Percentiles rank a stretch among this genome's conserved stretches.
Conservation (phyloP, 2,888 invertebrate genomes). For the Drosophila subsilvestris region DNA sequence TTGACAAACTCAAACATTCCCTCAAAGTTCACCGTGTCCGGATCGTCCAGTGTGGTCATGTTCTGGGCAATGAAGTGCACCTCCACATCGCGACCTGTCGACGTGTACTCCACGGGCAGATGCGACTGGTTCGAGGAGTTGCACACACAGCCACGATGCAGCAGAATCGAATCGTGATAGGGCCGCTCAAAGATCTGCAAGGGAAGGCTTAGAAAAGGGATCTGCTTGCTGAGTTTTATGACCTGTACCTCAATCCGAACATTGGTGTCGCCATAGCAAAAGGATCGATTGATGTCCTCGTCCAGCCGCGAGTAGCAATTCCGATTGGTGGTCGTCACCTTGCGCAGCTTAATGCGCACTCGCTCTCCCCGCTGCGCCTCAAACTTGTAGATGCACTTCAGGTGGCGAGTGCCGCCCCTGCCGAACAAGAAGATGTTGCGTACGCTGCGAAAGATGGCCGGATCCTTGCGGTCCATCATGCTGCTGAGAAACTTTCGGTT, state of each 20-base stretch:
- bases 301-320: slow-evolving; percentile 83
- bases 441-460: slow-evolving; percentile 91
- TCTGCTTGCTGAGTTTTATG: accelerated
- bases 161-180: slow-evolving; percentile 88
- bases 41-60: slow-evolving; percentile 94
- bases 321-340: slow-evolving; percentile 87
- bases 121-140: slow-evolving; percentile 85
- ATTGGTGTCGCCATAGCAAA: slow-evolving; percentile 89
- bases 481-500: slow-evolving; percentile 90
- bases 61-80: slow-evolving; percentile 91
- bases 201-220: neutral
- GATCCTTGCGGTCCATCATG: slow-evolving; percentile 85
- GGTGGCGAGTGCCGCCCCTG: slow-evolving; percentile 91
- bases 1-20: slow-evolving; percentile 92
- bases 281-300: slow-evolving; percentile 88
- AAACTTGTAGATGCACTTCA: slow-evolving; percentile 95
- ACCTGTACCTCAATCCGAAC: slow-evolving; percentile 86
- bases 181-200: slow-evolving; percentile 89
- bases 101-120: slow-evolving; percentile 90
- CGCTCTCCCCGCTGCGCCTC: slow-evolving; percentile 93
- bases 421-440: slow-evolving; percentile 94
- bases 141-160: slow-evolving; percentile 92
- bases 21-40: slow-evolving; percentile 92
- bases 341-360: slow-evolving; percentile 90
- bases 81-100: slow-evolving; percentile 90